Conservation (phyloP, 2,113 vertebrate genomes). For the Ancistrus triradiatus region DNA sequence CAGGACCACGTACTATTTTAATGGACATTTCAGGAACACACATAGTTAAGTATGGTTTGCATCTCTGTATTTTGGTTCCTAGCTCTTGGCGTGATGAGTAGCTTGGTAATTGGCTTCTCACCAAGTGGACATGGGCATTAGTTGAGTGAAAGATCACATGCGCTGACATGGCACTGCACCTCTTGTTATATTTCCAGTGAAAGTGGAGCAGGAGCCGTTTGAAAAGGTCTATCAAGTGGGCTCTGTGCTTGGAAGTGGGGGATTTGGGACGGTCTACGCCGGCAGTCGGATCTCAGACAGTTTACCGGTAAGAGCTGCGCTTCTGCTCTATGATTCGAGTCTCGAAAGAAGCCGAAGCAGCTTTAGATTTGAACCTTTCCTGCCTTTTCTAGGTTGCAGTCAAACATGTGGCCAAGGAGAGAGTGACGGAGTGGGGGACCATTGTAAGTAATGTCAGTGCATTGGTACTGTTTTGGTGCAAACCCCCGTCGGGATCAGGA, state of each 20-base stretch:
- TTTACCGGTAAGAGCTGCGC: constrained; percentile 77
- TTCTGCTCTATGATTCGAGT: too few relatives aligned
- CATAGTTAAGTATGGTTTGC: too few relatives aligned
- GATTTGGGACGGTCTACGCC: constrained; percentile 92
- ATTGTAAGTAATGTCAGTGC: constrained; percentile 72
- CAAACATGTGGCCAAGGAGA: constrained; percentile 88
- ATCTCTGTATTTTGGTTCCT: too few relatives aligned
- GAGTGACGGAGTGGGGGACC: constrained; percentile 89
- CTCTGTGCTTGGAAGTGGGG: constrained; percentile 87
- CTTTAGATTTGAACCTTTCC: not conserved
- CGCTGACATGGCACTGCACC: not conserved
- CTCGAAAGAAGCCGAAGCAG: too few relatives aligned
- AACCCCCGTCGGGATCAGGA: too few relatives aligned
- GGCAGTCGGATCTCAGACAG: constrained; percentile 84
- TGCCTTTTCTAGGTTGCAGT: constrained; percentile 77
- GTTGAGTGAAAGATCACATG: too few relatives aligned
- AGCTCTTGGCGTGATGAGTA: too few relatives aligned
- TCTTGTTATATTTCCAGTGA: constrained; percentile 64
- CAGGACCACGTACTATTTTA: too few relatives aligned
- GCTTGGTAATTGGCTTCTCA: too few relatives aligned
- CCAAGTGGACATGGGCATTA: too few relatives aligned
- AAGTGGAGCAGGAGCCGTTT: constrained; percentile 85
- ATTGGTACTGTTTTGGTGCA: not conserved
- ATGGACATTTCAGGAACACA: too few relatives aligned
- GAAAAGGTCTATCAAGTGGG: constrained; percentile 93